phyloP scores from a whole-genome alignment of 2,797 vertebrate species.

The Cossypha caffra region DNA sequence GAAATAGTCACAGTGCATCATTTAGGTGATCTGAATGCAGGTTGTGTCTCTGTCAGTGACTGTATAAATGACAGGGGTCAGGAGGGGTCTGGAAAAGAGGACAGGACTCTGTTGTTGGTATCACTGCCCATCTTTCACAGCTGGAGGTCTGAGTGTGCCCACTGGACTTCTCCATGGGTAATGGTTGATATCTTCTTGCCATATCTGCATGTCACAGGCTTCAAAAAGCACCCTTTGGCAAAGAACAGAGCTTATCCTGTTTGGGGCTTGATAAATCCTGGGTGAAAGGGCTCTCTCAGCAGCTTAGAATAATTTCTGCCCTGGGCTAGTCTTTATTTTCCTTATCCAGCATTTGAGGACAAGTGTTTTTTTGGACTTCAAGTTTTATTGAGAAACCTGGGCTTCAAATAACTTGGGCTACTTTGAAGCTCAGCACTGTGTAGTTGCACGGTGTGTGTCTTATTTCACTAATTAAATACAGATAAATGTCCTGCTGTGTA shows the following conservation, averaged over 20 bases:
- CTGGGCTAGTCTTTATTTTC: neutral
- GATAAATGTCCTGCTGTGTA: neutral
- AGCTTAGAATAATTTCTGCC: neutral
- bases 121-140: neutral
- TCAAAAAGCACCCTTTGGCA: neutral
- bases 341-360: neutral
- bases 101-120: neutral
- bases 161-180: neutral
- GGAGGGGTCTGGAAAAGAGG: neutral
- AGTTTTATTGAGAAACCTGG: neutral
- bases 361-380: neutral
- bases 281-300: neutral
- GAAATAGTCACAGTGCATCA: neutral
- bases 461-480: constrained; percentile 28
- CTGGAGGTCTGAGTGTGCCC: neutral
- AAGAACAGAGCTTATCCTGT: neutral
- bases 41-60: neutral
- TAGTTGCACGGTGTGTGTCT: neutral
- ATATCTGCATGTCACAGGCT: accelerated
- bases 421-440: neutral
- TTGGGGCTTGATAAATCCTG: neutral
- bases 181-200: neutral
- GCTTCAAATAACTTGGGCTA: neutral
- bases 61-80: neutral
- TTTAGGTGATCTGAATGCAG: neutral